phyloP scores from a whole-genome alignment of 2,113 vertebrate species.

The Labeo rohita region DNA sequence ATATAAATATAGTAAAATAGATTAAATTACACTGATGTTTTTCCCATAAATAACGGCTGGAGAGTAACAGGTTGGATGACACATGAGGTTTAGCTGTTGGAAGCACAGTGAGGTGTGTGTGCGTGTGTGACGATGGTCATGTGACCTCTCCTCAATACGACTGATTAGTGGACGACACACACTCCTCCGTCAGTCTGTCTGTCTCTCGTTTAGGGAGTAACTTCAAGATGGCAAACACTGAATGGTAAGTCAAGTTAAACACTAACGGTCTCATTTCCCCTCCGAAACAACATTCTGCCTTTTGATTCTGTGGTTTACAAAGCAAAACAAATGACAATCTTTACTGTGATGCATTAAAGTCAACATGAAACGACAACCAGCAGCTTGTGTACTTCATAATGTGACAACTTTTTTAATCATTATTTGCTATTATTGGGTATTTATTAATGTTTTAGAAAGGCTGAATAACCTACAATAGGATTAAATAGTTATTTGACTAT shows the following conservation, averaged over 20 bases:
- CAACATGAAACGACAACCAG: not conserved
- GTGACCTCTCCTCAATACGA: conserved; percentile 20
- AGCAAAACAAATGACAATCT: not conserved
- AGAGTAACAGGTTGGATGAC: conserved; percentile 78
- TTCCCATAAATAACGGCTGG: conserved; percentile 92
- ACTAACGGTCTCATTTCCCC: not conserved
- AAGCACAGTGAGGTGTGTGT: conserved; percentile 80
- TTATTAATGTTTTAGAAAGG: not conserved
- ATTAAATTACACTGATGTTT: conserved; percentile 90
- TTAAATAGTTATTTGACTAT: not conserved
- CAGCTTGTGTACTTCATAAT: not conserved
- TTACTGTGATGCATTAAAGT: not conserved
- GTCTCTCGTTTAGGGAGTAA: conserved; percentile 27
- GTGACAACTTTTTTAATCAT: not conserved
- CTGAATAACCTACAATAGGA: too few species aligned
- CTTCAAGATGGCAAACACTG: conserved; percentile 61
- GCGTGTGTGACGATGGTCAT: not conserved
- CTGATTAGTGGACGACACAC: conserved; percentile 40
- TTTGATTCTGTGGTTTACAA: not conserved
- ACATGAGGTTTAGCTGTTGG: conserved; percentile 80
- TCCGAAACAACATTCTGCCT: not conserved
- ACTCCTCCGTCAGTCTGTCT: not conserved
- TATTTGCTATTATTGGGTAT: not conserved
- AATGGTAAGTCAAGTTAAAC: conserved; percentile 45
- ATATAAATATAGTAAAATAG: conserved; percentile 99